Conservation (phyloP, 2,888 invertebrate species). For the Tryphoninae sp. region DNA sequence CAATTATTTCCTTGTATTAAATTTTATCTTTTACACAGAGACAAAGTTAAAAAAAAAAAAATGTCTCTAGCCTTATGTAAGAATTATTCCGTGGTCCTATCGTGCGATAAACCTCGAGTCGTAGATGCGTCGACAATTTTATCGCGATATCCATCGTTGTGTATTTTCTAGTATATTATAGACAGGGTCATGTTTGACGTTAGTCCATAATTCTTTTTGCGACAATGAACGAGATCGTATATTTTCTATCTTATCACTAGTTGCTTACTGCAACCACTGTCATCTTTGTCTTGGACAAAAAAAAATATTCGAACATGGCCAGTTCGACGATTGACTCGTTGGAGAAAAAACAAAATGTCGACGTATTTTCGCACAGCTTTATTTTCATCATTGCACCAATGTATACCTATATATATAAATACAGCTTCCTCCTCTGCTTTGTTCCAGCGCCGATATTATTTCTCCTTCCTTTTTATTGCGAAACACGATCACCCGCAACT, state of each 20-base stretch:
- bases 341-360: conserved; percentile 27
- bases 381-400: conserved; percentile 57
- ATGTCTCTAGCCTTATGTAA: not conserved
- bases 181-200: conserved; percentile 46
- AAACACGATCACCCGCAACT: conserved; percentile 56
- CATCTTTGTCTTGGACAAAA: conserved; percentile 25
- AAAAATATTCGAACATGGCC: not conserved
- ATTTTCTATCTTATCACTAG: conserved; percentile 37
- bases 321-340: conserved; percentile 4
- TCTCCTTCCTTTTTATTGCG: conserved; percentile 52
- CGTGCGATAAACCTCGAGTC: not conserved
- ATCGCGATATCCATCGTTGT: conserved; percentile 19
- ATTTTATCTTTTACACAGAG: not conserved
- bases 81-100: not conserved
- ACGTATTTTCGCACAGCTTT: conserved; percentile 41
- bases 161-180: not conserved
- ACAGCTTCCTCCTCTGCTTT: conserved; percentile 23
- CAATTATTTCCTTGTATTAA: no score
- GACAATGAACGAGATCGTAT: conserved; percentile 9
- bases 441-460: conserved; percentile 48
- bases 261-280: conserved; percentile 12
- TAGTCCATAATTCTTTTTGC: conserved; percentile 35
- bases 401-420: conserved; percentile 34
- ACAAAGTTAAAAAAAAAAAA: not conserved
- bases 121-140: conserved; percentile 28